Conservation (phyloP, 2,888 invertebrate genomes). For the Zelleria hepariella region DNA sequence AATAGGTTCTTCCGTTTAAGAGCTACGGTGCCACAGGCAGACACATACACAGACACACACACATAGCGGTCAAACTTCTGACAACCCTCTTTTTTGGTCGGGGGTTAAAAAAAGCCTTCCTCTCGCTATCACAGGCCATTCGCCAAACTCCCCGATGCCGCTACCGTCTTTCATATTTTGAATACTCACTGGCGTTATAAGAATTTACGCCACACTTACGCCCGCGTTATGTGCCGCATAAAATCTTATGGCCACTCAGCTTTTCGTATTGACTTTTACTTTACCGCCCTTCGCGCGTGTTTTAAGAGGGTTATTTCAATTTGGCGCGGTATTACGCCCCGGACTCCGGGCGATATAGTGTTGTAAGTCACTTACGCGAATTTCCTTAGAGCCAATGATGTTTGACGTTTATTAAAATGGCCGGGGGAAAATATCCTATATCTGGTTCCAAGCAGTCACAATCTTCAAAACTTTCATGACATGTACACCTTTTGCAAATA, state of each 20-base stretch:
- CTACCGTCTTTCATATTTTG: conserved; percentile 54
- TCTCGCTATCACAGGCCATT: neutral
- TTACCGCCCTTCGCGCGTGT: conserved; percentile 28
- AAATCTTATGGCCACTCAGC: conserved; percentile 66
- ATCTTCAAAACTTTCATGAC: too few relatives aligned
- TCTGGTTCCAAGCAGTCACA: too few relatives aligned
- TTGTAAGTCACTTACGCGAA: neutral
- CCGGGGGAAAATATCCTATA: too few relatives aligned
- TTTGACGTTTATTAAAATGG: neutral
- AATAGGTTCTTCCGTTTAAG: too few relatives aligned
- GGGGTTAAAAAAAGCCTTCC: neutral
- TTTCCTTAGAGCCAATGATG: neutral
- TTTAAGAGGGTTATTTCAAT: conserved; percentile 29
- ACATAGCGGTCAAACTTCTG: too few relatives aligned
- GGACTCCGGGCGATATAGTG: neutral
- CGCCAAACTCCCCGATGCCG: neutral
- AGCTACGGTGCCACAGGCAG: too few relatives aligned
- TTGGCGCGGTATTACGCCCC: conserved; percentile 17
- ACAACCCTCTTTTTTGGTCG: too few relatives aligned
- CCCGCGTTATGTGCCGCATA: conserved; percentile 59
- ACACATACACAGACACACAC: too few relatives aligned
- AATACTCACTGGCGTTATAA: conserved; percentile 66
- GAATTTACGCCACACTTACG: conserved; percentile 68
- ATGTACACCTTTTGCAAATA: too few relatives aligned
- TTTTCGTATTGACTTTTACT: conserved; percentile 64